Base-by-base conservation (phyloP, 2,797 vertebrate genomes). In the Epinephelus coioides region DNA sequence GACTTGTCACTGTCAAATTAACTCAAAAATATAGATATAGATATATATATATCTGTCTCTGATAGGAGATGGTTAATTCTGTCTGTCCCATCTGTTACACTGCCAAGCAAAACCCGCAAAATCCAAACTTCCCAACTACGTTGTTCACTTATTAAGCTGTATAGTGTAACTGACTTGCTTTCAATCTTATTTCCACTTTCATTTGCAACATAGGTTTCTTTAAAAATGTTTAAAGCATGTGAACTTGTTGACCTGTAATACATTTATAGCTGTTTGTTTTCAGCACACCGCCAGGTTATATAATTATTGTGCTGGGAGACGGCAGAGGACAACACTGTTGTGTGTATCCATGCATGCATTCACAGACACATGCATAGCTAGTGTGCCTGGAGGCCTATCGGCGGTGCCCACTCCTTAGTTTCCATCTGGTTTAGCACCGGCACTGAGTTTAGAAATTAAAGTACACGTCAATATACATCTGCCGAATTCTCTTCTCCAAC, bases 321-420 rank as follows among this genome's bases (percentile, higher is more conserved):
- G 34, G 18, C 56, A 60, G 50, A 1, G 19, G 79, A 47, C 44
- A 43, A 18, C 61, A 38, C 43, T 71, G 74, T 12, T 73, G 46
- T 78, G 59, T 73, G 71, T 56, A 76, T 63, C 73, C 78, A 85
- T 89, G 68, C 81, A 68, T 81, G 57, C 65, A 79, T 51, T 62
- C 71, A 67, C 54, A 76, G 56, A 76, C 44, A 47, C 38, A 86
- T 62, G 56, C 59, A 72, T 19, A 53, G 73, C 82, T 57, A 84
- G 62, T 46, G 68, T 49, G 53, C 65, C 83, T 67, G 43, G 21
- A 57, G 68, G 84, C 72, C 27, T 14, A 43, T 64, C 13, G 15
- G 55, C 82, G 61, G n/a, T 17, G 64, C 54, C 69, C 49, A 50
- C 50, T 73, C 18, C 43, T 56, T 78, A 46, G 76, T 85, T 78